phyloP scores from a whole-genome alignment of 2,113 vertebrate species.

The Nanger granti region DNA sequence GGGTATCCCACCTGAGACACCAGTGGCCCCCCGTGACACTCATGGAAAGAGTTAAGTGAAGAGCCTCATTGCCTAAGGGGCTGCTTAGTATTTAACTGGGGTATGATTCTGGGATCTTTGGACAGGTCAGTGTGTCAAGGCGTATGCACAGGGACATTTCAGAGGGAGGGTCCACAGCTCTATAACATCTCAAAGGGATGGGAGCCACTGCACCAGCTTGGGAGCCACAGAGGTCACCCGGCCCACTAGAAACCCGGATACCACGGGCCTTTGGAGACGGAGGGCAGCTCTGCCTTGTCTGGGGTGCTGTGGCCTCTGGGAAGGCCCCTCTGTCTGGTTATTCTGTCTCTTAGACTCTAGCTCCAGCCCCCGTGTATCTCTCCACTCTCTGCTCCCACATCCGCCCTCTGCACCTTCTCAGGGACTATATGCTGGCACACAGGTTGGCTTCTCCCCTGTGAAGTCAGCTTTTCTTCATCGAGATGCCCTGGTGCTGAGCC shows the following conservation, averaged over 20 bases:
- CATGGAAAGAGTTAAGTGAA: too few species aligned
- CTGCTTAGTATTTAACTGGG: neutral
- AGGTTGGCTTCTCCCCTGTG: neutral
- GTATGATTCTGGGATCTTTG: neutral
- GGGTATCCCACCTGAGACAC: too few species aligned
- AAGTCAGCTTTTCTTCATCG: neutral
- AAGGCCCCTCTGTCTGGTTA: neutral
- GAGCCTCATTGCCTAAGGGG: neutral
- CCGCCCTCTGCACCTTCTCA: neutral
- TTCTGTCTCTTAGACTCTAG: neutral
- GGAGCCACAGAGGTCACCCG: rapidly evolving
- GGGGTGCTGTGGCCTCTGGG: neutral
- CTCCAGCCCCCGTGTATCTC: rapidly evolving
- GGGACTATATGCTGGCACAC: neutral
- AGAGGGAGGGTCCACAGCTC: neutral
- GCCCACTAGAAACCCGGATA: neutral
- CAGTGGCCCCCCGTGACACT: too few species aligned
- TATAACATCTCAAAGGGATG: neutral
- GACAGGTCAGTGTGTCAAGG: neutral
- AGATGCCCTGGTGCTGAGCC: neutral
- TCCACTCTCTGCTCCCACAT: neutral
- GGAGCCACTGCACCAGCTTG: neutral
- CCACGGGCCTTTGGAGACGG: rapidly evolving
- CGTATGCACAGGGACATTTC: rapidly evolving
- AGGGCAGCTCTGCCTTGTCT: neutral